Percentiles rank a stretch among this genome's conserved stretches.
phyloP scores from a whole-genome alignment of 2,113 vertebrate species.

The Boleophthalmus pectinirostris region DNA sequence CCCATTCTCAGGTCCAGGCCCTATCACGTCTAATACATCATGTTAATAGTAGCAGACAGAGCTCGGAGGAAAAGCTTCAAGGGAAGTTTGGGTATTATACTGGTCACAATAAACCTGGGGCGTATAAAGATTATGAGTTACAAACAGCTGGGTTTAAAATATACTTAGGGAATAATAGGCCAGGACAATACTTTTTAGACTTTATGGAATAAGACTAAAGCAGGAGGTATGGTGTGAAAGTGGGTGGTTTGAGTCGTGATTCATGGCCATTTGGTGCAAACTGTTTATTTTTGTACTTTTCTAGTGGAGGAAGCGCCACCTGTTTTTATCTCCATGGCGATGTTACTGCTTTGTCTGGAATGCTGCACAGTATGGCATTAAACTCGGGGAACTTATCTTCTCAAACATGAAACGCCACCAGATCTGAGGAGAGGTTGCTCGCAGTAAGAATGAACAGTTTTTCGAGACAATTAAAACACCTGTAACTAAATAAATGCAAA shows the following conservation, averaged over 20 bases:
- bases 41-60: not conserved
- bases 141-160: not conserved
- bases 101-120: not conserved
- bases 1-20: not conserved
- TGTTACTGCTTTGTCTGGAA: too few species aligned
- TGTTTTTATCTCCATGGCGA: too few species aligned
- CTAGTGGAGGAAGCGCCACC: too few species aligned
- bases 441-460: too few species aligned
- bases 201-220: not conserved
- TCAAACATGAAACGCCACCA: too few species aligned
- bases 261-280: not conserved
- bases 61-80: slow-evolving; percentile 5
- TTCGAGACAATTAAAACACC: too few species aligned
- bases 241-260: not conserved
- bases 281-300: not conserved
- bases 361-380: too few species aligned
- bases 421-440: too few species aligned
- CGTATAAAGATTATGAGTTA: not conserved
- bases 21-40: not conserved
- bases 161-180: not conserved
- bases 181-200: not conserved
- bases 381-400: too few species aligned
- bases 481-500: too few species aligned
- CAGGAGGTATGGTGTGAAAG: not conserved
- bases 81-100: slow-evolving; percentile 8